Percentiles rank a stretch among this genome's conserved stretches.
phyloP scores from a whole-genome alignment of 1,140 invertebrate species.

The Zaprionus davidi region DNA sequence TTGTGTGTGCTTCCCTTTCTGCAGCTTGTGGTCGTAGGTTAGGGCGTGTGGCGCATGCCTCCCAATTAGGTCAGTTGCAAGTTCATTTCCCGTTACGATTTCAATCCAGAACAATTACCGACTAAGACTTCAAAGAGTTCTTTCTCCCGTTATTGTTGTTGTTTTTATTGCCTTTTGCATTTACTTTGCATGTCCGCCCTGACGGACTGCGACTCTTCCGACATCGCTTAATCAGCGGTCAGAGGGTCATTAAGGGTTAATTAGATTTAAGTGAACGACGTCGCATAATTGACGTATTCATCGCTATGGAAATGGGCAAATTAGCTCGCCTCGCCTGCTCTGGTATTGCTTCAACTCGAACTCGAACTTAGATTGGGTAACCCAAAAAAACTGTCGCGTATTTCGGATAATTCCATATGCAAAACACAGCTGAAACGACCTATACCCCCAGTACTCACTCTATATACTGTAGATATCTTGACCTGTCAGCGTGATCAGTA shows the following conservation, averaged over 20 bases:
- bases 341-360: conserved; percentile 24
- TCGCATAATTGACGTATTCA: conserved; percentile 68
- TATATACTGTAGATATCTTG: conserved; percentile 12
- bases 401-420: conserved; percentile 48
- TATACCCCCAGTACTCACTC: neutral
- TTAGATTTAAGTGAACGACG: conserved; percentile 80
- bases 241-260: conserved; percentile 74
- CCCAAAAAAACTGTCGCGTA: conserved; percentile 12
- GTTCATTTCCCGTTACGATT: conserved; percentile 64
- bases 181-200: conserved; percentile 68
- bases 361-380: conserved; percentile 22
- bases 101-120: conserved; percentile 57
- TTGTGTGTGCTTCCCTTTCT: conserved; percentile 3
- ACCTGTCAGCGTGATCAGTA: conserved; percentile 37
- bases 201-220: neutral
- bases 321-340: conserved; percentile 38
- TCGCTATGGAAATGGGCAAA: conserved; percentile 61
- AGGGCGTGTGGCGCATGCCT: conserved; percentile 66
- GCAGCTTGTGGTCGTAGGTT: conserved; percentile 59
- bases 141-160: conserved; percentile 1
- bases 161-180: conserved; percentile 26
- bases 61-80: conserved; percentile 60
- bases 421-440: conserved; percentile 47
- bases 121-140: conserved; percentile 54
- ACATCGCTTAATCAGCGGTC: conserved; percentile 75